Conservation (phyloP, 2,888 invertebrate species). For the Noctua janthina region DNA sequence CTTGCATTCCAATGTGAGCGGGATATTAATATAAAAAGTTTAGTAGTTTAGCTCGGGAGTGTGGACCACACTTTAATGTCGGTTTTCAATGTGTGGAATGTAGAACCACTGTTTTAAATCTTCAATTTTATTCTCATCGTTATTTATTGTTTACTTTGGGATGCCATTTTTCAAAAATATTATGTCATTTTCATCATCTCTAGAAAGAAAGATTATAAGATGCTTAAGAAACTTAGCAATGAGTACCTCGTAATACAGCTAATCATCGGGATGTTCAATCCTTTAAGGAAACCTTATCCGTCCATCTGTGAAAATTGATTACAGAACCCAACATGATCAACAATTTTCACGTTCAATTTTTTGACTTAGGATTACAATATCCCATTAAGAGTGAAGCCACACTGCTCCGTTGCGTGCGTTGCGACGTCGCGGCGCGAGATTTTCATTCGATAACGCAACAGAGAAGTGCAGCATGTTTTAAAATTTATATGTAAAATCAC, state of each 20-base stretch:
- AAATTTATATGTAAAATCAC: too few species aligned
- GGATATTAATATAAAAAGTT: slow-evolving; percentile 62
- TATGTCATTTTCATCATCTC: not conserved
- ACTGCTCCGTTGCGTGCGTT: too few species aligned
- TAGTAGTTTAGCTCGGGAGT: slow-evolving; percentile 41
- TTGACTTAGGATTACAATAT: not conserved
- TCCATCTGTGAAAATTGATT: not conserved
- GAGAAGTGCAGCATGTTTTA: too few species aligned
- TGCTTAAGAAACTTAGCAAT: not conserved
- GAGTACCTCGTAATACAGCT: not conserved
- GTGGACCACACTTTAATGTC: slow-evolving; percentile 12
- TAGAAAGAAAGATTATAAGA: not conserved
- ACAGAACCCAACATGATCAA: not conserved
- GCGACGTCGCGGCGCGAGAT: too few species aligned
- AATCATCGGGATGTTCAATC: not conserved
- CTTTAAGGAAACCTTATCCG: not conserved
- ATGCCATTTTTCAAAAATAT: not conserved
- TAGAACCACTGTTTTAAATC: not conserved
- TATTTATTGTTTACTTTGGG: not conserved
- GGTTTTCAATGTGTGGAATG: slow-evolving; percentile 12
- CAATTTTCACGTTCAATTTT: not conserved
- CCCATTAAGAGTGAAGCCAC: not conserved
- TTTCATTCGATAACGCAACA: too few species aligned
- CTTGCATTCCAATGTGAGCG: slow-evolving; percentile 62
- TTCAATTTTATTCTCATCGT: not conserved